A percentile compares a stretch with the other conserved stretches of the same genome.
phyloP scores from a whole-genome alignment of 2,797 vertebrate genomes.

The Hippopotamyrus pictus region DNA sequence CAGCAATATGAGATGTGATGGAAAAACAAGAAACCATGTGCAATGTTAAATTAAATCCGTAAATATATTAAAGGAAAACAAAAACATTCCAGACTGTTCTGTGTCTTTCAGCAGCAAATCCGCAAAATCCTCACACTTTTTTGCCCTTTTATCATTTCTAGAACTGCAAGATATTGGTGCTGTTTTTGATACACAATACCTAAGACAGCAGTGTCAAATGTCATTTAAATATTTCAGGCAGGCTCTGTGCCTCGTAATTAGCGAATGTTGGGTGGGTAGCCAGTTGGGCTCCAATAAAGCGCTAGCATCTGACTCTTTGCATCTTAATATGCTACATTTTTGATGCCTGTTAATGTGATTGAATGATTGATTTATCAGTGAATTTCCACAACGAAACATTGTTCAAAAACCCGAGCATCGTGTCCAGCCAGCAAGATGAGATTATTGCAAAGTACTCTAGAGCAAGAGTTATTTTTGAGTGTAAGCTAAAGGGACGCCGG shows the following conservation, averaged over 20 bases:
- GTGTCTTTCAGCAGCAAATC: not conserved
- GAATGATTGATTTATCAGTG: not conserved
- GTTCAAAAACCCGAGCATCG: not conserved
- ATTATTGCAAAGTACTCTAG: not conserved
- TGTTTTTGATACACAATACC: conserved; percentile 59
- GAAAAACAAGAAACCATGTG: conserved; percentile 72
- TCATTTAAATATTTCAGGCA: conserved; percentile 69
- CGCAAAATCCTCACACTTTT: not conserved
- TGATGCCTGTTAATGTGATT: not conserved
- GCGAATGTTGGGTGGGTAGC: conserved; percentile 58
- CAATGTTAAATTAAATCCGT: conserved; percentile 73
- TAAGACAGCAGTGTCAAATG: conserved; percentile 46
- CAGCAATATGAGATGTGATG: conserved; percentile 76
- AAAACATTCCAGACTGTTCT: conserved; percentile 28
- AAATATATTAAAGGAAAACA: conserved; percentile 73
- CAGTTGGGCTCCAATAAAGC: conserved; percentile 48
- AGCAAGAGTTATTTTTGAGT: not conserved
- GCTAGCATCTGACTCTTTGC: not conserved
- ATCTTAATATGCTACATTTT: conserved; percentile 14
- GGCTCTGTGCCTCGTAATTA: conserved; percentile 58
- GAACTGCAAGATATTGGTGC: conserved; percentile 29
- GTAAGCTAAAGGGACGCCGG: not conserved
- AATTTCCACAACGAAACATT: not conserved
- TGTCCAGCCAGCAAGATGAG: not conserved
- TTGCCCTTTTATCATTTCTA: conserved; percentile 38